Percentiles rank a stretch among this genome's conserved stretches.
These are phyloP conservation scores for Microtus pennsylvanicus DNA, from an alignment of 2,113 vertebrate genomes.

Conservation along the genomic window DNA sequence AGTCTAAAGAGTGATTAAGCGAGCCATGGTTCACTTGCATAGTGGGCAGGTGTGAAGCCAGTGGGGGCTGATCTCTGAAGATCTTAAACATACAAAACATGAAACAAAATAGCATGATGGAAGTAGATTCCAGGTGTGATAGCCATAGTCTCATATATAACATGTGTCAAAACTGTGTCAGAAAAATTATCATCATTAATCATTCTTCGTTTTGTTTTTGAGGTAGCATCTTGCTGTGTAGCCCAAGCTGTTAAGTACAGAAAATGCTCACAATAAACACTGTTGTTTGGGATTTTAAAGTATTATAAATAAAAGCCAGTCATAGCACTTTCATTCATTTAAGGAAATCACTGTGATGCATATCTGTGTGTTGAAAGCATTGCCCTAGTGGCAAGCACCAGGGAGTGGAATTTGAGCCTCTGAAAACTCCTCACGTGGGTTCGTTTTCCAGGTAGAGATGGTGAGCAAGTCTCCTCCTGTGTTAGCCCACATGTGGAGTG, in stretches of 20 bases:
- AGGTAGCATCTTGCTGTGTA: neutral
- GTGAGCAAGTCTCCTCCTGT: neutral
- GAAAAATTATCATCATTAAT: neutral
- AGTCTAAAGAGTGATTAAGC: neutral
- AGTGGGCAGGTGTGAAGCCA: neutral
- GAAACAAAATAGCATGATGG: neutral
- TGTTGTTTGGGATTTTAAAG: neutral
- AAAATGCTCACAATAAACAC: neutral
- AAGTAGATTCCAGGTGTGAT: neutral
- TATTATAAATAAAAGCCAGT: slow-evolving; percentile 28
- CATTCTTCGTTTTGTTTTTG: neutral
- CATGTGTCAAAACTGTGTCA: neutral
- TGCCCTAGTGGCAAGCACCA: neutral
- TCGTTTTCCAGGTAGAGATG: slow-evolving; percentile 4
- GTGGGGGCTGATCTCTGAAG: neutral
- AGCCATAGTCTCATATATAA: neutral
- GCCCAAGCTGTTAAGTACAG: neutral
- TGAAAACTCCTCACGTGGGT: neutral
- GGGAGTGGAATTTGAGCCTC: neutral
- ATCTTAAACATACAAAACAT: neutral
- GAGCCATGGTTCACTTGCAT: neutral
- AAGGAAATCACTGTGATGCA: slow-evolving; percentile 9
- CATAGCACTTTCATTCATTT: neutral
- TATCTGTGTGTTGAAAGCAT: neutral
- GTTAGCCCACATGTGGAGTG: neutral